Conservation (phyloP, 92 coral and sea anemone species). For the Parazoanthus darwini region DNA sequence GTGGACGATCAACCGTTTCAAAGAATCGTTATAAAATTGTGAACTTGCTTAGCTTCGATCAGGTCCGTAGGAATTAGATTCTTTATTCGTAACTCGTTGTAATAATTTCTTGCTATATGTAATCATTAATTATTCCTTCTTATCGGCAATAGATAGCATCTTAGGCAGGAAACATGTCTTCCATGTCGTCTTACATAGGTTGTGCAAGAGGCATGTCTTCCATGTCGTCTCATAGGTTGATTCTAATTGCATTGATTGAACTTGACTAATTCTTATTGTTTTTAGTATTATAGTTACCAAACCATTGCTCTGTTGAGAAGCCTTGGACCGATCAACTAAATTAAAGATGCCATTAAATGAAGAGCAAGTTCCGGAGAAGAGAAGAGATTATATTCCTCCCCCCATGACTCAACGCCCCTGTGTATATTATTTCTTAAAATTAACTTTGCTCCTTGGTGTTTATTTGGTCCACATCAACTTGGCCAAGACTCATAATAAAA, state of each 20-base stretch:
- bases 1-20: not conserved
- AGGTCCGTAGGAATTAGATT: not conserved
- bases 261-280: not conserved
- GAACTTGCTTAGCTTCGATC: not conserved
- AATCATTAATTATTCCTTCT: not conserved
- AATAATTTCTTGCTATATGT: slow-evolving; percentile 1
- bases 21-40: too few species aligned
- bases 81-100: not conserved
- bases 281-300: not conserved
- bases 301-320: slow-evolving; percentile 1
- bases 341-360: not conserved
- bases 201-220: too few species aligned
- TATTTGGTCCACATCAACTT: slow-evolving; percentile 10
- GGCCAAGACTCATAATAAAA: slow-evolving; percentile 1
- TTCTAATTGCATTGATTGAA: not conserved
- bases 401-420: slow-evolving; percentile 15
- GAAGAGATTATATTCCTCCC: slow-evolving; percentile 6
- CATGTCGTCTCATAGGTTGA: not conserved
- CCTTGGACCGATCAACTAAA: slow-evolving; percentile 3
- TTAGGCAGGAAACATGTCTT: too few species aligned
- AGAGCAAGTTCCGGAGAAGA: not conserved
- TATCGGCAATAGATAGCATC: not conserved
- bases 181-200: too few species aligned
- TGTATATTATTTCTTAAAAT: not conserved
- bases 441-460: not conserved